Base-by-base conservation (phyloP, 2,113 vertebrate species). In the Corydoras maculifer region DNA sequence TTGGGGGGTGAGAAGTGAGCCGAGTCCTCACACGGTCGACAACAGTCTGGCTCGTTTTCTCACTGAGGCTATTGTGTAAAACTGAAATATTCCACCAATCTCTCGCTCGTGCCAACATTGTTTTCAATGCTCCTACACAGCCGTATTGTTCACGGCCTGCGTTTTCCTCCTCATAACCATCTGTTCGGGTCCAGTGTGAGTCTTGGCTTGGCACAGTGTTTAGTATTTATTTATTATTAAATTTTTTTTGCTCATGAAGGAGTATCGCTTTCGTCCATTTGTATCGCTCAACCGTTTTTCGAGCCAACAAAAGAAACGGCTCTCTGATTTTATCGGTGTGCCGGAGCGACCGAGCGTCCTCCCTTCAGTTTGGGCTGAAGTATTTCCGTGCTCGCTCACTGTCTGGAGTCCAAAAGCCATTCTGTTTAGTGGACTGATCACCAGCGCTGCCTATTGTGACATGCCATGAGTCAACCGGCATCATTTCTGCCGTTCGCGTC, bases 401-500 rank as follows among this genome's bases (percentile, higher is more conserved):
- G 73, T 75, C 77, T 73, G 70, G 65, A 75, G 74, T 76, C 77
- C 77, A 74, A 76, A 78, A 70, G 71, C 74, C 78, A 82, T 88
- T 90, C 86, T 80, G 88, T 88, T 88, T 87, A 82, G 80, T 85
- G 86, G 85, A 90, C 84, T 86, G 87, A 90, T 90, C 82, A 82
- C 87, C 80, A 82, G 79, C 70, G 88, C 85, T 75, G 83, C 80
- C 69, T 73, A 76, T 82, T 79, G 76, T 88, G 87, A 84, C 88
- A 89, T 81, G 85, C 82, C 86, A 87, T 89, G 89, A 90, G 82
- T 91, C 88, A 90, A 87, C 83, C 81, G 43, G 87, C 87, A 87
- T 88, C 86, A 84, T 89, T 88, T 88, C 87, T 86, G 86, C 85
- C 84, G 76, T 78, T 81, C 70, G 85, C 83, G 88, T 86, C 87